phyloP scores from a whole-genome alignment of 30 jellyfish, hydroid and myxozoan species.

The Hydra vulgaris region DNA sequence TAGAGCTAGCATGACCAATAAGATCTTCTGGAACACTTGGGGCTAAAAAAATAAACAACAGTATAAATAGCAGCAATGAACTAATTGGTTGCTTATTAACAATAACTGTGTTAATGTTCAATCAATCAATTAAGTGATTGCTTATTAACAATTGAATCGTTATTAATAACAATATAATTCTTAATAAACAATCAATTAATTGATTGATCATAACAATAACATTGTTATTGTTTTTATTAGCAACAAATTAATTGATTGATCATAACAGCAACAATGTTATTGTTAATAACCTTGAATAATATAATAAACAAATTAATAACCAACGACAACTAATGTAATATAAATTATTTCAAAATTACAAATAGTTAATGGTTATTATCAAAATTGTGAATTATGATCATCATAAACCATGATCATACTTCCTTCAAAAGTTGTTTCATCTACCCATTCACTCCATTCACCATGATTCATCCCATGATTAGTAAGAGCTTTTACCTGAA shows the following conservation, averaged over 20 bases:
- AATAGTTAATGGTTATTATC: not conserved
- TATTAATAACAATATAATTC: too few relatives aligned
- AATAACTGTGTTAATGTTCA: not conserved
- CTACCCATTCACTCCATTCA: constrained; percentile 4
- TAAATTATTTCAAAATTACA: not conserved
- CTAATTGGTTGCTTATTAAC: not conserved
- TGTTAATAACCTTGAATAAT: too few relatives aligned
- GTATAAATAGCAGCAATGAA: not conserved
- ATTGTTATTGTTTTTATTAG: too few relatives aligned
- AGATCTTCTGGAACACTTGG: constrained; percentile 32
- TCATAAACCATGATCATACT: not conserved
- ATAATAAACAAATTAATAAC: too few relatives aligned
- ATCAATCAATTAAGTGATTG: too few relatives aligned
- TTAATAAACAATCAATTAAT: too few relatives aligned
- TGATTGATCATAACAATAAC: too few relatives aligned
- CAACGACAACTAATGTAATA: not conserved
- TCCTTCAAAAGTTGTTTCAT: constrained; percentile 15
- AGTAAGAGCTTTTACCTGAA: constrained; percentile 15
- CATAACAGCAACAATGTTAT: too few relatives aligned
- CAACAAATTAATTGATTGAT: too few relatives aligned
- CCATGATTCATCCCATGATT: not conserved
- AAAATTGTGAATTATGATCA: not conserved
- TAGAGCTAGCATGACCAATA: constrained; percentile 25
- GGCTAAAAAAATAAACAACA: constrained; percentile 13
- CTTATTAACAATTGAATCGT: too few relatives aligned